A percentile compares a stretch with the other conserved stretches of the same genome.
Evolutionary conservation across 1,140 invertebrate genomes (phyloP).

Genomic region (Conopomorpha cramerella): DNA sequence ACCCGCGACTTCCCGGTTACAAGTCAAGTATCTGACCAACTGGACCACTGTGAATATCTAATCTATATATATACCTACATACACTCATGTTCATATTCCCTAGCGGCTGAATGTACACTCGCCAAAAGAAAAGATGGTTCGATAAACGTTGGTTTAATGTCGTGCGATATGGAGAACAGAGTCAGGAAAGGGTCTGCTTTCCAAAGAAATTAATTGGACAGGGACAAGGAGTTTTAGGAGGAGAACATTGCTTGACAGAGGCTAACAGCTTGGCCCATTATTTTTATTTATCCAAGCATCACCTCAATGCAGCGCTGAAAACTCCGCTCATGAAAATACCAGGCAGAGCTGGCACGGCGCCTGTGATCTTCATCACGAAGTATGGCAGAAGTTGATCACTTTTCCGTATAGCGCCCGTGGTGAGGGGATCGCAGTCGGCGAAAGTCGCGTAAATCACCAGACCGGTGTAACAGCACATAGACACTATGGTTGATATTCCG

Average conservation of each 20-base stretch:
- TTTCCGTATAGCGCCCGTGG: slow-evolving; percentile 65
- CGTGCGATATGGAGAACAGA: too few relatives aligned
- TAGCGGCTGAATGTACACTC: too few relatives aligned
- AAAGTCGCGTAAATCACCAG: slow-evolving; percentile 81
- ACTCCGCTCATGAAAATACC: slow-evolving; percentile 79
- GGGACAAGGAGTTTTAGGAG: too few relatives aligned
- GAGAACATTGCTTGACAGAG: too few relatives aligned
- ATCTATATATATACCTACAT: too few relatives aligned
- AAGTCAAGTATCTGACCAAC: too few relatives aligned
- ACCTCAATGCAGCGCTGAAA: slow-evolving; percentile 76
- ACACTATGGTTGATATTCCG: slow-evolving; percentile 65
- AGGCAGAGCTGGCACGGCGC: slow-evolving; percentile 68
- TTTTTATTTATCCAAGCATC: slow-evolving; percentile 4
- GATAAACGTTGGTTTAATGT: too few relatives aligned
- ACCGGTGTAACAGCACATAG: slow-evolving; percentile 72
- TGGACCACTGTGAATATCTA: too few relatives aligned
- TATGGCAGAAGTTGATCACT: slow-evolving; percentile 70
- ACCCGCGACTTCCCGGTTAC: too few relatives aligned
- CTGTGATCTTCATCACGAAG: slow-evolving; percentile 76
- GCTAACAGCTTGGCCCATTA: background rate
- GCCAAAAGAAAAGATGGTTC: too few relatives aligned
- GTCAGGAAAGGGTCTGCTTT: slow-evolving; percentile 1
- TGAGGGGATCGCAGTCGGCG: slow-evolving; percentile 75
- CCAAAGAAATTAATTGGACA: too few relatives aligned
- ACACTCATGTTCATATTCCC: too few relatives aligned